phyloP scores from a whole-genome alignment of 2,797 vertebrate genomes.

The Tangara arthus region DNA sequence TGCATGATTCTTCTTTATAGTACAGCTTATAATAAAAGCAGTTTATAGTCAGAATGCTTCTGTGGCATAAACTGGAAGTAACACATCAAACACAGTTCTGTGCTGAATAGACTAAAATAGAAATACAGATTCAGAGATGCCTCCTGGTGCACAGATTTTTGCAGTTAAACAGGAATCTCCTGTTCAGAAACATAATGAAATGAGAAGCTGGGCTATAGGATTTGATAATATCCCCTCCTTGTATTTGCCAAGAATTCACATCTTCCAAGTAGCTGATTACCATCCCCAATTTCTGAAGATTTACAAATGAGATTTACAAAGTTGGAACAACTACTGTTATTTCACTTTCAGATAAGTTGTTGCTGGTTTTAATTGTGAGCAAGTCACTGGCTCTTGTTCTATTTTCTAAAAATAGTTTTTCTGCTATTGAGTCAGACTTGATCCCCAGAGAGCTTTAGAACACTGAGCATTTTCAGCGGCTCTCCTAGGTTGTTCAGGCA shows the following conservation, averaged over 20 bases:
- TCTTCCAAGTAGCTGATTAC: background rate
- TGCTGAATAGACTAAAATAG: background rate
- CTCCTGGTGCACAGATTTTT: background rate
- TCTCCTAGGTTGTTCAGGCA: background rate
- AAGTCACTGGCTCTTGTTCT: background rate
- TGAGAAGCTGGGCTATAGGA: background rate
- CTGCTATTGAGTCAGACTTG: background rate
- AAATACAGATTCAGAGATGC: background rate
- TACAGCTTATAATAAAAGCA: background rate
- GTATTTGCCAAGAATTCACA: background rate
- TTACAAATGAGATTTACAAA: background rate
- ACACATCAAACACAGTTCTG: background rate
- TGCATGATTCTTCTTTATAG: conserved; percentile 4
- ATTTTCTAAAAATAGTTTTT: background rate
- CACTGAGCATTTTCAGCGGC: background rate
- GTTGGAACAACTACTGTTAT: background rate
- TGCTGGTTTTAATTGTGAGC: background rate
- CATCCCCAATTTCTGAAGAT: background rate
- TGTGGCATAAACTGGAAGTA: background rate
- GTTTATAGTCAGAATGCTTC: background rate
- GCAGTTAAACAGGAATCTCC: background rate
- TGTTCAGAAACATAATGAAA: background rate
- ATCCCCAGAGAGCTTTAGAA: background rate
- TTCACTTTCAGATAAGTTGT: background rate
- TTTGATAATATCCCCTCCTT: background rate